Conservation (phyloP, 2,888 invertebrate genomes). For the Parapristionchus giblindavisi region DNA sequence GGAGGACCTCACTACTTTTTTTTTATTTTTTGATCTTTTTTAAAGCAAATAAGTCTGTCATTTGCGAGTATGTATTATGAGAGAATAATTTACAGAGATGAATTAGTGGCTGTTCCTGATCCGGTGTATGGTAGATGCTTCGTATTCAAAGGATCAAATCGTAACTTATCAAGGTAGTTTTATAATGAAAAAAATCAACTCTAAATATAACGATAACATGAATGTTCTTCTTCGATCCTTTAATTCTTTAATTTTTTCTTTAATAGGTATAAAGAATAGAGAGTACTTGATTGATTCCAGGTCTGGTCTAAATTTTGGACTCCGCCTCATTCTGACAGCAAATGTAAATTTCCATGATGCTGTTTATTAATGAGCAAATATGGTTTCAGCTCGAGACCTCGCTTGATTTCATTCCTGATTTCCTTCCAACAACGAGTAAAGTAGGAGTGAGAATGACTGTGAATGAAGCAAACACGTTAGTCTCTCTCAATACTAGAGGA, state of each 20-base stretch:
- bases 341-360: background rate
- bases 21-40: conserved; percentile 5
- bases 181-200: no score
- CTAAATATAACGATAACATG: no score
- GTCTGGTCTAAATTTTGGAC: conserved; percentile 9
- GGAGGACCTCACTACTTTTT: background rate
- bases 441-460: conserved; percentile 34
- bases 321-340: conserved; percentile 34
- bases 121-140: conserved; percentile 37
- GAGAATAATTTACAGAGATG: background rate
- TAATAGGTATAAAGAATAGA: no score
- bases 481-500: conserved; percentile 16
- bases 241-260: background rate
- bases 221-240: background rate
- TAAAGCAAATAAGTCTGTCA: no score
- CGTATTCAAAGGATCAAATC: conserved; percentile 17
- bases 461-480: background rate
- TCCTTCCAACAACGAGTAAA: conserved; percentile 16
- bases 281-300: background rate
- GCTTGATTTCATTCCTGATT: conserved; percentile 11
- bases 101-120: background rate
- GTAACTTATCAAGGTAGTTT: conserved; percentile 11
- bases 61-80: no score
- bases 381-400: conserved; percentile 5
- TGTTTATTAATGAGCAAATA: background rate